Evolutionary conservation across 2,888 invertebrate genomes (phyloP).

Genomic region (Syrista parreyssii): DNA sequence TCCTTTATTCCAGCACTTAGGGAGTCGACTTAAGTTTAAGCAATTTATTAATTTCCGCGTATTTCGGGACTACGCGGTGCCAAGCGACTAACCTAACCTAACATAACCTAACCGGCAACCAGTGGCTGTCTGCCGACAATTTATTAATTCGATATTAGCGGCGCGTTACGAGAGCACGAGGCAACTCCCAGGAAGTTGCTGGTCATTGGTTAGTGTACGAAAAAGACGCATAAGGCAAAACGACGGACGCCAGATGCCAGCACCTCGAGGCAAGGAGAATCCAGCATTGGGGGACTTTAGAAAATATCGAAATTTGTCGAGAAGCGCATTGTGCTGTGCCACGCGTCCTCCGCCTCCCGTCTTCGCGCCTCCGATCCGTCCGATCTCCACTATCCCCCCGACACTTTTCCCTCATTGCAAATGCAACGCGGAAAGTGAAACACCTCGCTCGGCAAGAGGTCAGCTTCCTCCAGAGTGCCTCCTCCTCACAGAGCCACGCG

Average conservation of each 20-base stretch:
- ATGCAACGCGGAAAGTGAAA: too few relatives aligned
- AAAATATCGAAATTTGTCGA: neutral
- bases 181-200: too few relatives aligned
- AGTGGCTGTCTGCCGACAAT: neutral
- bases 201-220: too few relatives aligned
- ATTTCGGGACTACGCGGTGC: conserved; percentile 36
- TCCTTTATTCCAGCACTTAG: conserved; percentile 56
- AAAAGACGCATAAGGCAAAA: too few relatives aligned
- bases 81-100: conserved; percentile 10
- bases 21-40: conserved; percentile 56
- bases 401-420: neutral
- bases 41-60: conserved; percentile 62
- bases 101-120: neutral
- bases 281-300: too few relatives aligned
- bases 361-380: neutral
- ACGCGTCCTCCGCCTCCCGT: neutral
- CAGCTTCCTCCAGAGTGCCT: conserved; percentile 18
- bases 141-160: conserved; percentile 1
- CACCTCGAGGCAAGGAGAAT: neutral
- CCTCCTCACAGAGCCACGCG: neutral
- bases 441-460: conserved; percentile 16
- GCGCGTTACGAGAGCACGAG: too few relatives aligned
- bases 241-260: too few relatives aligned
- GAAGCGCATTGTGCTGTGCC: neutral
- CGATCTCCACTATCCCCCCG: neutral